These are phyloP conservation scores for Lagenorhynchus albirostris DNA, from an alignment of 2,113 vertebrate genomes.

Conservation along the genomic window DNA sequence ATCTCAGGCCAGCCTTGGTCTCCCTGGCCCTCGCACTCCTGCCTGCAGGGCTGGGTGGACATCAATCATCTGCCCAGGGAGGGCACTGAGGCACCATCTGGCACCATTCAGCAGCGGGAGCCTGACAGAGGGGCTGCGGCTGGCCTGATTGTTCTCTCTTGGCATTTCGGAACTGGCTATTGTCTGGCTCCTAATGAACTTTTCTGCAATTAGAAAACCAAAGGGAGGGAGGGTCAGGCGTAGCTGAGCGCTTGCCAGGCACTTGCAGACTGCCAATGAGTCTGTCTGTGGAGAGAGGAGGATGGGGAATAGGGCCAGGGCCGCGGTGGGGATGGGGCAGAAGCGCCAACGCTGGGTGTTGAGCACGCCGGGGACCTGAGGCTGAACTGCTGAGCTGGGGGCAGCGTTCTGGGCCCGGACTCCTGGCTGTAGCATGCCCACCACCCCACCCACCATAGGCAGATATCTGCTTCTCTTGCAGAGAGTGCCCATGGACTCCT, in stretches of 20 bases:
- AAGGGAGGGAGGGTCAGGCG: conserved; percentile 39
- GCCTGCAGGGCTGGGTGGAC: conserved; percentile 24
- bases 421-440: background rate
- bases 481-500: background rate
- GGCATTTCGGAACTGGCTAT: conserved; percentile 54
- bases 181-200: conserved; percentile 69
- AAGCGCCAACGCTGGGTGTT: fast-evolving
- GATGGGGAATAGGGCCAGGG: background rate
- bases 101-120: conserved; percentile 83
- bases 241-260: conserved; percentile 17
- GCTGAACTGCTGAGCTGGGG: background rate
- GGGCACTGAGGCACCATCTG: conserved; percentile 85
- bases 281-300: background rate
- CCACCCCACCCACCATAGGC: background rate
- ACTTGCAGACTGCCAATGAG: background rate
- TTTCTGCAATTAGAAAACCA: conserved; percentile 68
- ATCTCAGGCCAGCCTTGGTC: conserved; percentile 53
- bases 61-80: conserved; percentile 87
- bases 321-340: background rate
- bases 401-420: fast-evolving
- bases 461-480: background rate
- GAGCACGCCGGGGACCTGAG: background rate
- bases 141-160: conserved; percentile 50
- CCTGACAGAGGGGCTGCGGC: conserved; percentile 66
- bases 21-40: conserved; percentile 42